phyloP scores from a whole-genome alignment of 2,888 invertebrate genomes.

The Pemphredon lugubris region DNA sequence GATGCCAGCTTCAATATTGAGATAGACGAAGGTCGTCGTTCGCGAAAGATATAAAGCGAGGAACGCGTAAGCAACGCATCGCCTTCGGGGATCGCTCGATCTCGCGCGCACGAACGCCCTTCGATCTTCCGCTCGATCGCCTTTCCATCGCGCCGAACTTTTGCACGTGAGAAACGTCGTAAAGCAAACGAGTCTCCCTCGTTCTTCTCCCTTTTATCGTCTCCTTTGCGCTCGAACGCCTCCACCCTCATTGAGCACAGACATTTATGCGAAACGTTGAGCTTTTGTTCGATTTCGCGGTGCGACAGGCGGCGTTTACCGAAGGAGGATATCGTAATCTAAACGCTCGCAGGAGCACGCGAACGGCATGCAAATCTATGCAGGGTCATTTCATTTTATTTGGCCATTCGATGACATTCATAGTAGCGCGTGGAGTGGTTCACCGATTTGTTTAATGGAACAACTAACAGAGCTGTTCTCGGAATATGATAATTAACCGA shows the following conservation, averaged over 20 bases:
- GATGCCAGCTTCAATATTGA: no score
- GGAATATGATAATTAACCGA: no score
- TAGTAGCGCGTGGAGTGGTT: no score
- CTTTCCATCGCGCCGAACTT: no score
- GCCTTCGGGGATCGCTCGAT: constrained; percentile 1
- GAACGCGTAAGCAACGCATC: background rate
- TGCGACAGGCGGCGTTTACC: constrained; percentile 28
- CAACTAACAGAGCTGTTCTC: no score
- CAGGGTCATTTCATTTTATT: background rate
- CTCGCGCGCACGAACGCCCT: constrained; percentile 5
- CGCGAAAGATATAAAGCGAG: background rate
- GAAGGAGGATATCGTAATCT: constrained; percentile 30
- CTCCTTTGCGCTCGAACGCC: constrained; percentile 23
- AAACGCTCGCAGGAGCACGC: background rate
- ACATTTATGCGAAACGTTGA: constrained; percentile 41
- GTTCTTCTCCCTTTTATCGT: constrained; percentile 43
- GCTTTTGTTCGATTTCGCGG: constrained; percentile 20
- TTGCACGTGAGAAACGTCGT: constrained; percentile 14
- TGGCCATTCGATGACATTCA: no score
- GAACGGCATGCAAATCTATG: background rate
- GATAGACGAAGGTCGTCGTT: no score
- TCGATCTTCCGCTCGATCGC: no score
- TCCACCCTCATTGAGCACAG: constrained; percentile 27
- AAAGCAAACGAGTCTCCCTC: constrained; percentile 16
- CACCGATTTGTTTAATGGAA: no score